phyloP scores from a whole-genome alignment of 2,113 vertebrate genomes.

The Toxotes jaculatrix region DNA sequence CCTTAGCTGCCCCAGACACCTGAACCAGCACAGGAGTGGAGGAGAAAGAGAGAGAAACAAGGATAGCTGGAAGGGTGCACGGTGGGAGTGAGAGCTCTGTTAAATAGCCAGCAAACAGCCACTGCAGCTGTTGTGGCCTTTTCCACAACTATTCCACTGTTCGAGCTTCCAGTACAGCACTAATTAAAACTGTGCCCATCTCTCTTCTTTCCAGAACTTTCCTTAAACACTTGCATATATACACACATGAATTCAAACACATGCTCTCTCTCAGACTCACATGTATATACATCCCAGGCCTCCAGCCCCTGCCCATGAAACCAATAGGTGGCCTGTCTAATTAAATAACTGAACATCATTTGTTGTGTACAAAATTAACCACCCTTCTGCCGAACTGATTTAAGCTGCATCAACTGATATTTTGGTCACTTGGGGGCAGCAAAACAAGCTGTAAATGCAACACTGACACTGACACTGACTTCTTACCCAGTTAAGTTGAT shows the following conservation, averaged over 20 bases:
- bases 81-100: slow-evolving; percentile 47
- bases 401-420: slow-evolving; percentile 47
- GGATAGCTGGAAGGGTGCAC: slow-evolving; percentile 21
- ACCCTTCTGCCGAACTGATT: slow-evolving; percentile 40
- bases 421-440: slow-evolving; percentile 18
- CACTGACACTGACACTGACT: not conserved
- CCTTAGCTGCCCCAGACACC: slow-evolving; percentile 74
- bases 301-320: not conserved
- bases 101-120: slow-evolving; percentile 62
- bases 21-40: slow-evolving; percentile 71
- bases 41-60: slow-evolving; percentile 28
- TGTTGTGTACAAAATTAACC: slow-evolving; percentile 54
- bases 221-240: slow-evolving; percentile 35
- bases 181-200: slow-evolving; percentile 77
- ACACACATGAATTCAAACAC: slow-evolving; percentile 20
- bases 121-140: slow-evolving; percentile 73
- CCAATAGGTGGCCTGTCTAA: slow-evolving; percentile 19
- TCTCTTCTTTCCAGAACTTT: slow-evolving; percentile 59
- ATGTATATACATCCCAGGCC: not conserved
- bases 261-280: slow-evolving; percentile 3
- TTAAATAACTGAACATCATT: slow-evolving; percentile 46
- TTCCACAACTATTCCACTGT: slow-evolving; percentile 78
- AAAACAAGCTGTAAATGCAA: not conserved
- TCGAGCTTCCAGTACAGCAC: slow-evolving; percentile 60
- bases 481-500: not conserved